These are phyloP conservation scores for Merops nubicus DNA, from an alignment of 2,113 vertebrate species.

Conservation along the genomic window DNA sequence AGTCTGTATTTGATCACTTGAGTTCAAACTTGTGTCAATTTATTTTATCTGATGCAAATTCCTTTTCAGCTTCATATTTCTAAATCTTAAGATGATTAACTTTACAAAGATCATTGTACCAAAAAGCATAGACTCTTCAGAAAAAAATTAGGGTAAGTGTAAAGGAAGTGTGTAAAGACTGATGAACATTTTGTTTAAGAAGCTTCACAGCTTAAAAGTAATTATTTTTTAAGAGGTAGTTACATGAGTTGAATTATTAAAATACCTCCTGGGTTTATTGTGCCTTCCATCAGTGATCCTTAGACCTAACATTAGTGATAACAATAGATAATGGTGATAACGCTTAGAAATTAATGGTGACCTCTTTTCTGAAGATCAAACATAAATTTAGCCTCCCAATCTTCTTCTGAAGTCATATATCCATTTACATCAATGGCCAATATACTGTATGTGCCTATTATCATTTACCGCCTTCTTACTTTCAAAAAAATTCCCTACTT, in stretches of 20 bases:
- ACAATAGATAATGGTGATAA: conserved; percentile 3
- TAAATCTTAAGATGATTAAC: not conserved
- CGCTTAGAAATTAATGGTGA: not conserved
- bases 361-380: conserved; percentile 4
- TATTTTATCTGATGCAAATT: not conserved
- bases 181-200: not conserved
- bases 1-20: not conserved
- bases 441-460: not conserved
- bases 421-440: not conserved
- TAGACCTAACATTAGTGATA: not conserved
- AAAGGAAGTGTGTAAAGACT: not conserved
- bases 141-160: not conserved
- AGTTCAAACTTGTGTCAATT: not conserved
- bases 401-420: not conserved
- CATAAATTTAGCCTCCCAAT: not conserved
- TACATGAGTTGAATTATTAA: not conserved
- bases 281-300: not conserved
- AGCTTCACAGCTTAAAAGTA: not conserved
- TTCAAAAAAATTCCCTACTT: not conserved
- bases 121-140: not conserved
- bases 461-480: not conserved
- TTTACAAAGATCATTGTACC: not conserved
- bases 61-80: not conserved
- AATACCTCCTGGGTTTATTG: not conserved
- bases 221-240: not conserved